Evolutionary conservation across 1,140 invertebrate species (phyloP).

Genomic region (Nasonia longicornis): DNA sequence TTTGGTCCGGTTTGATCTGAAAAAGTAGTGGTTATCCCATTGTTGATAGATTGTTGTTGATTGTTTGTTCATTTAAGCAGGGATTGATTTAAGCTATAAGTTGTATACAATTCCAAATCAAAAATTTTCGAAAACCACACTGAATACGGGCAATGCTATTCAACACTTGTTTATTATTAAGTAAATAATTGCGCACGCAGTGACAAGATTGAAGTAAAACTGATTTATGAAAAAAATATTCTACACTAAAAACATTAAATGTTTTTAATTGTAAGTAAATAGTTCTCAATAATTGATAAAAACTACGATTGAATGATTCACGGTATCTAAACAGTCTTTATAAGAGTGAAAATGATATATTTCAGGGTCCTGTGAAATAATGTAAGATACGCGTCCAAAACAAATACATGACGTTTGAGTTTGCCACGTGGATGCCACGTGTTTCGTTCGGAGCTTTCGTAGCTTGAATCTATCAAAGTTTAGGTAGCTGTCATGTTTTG

Average conservation of each 20-base stretch:
- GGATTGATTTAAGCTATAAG: background rate
- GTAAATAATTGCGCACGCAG: too few relatives aligned
- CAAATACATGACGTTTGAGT: background rate
- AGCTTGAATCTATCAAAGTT: background rate
- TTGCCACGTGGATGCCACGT: slow-evolving; percentile 34
- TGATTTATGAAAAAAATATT: too few relatives aligned
- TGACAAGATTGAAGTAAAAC: too few relatives aligned
- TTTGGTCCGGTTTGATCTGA: slow-evolving; percentile 84
- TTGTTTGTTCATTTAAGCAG: background rate
- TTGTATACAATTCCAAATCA: too few relatives aligned
- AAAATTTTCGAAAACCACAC: too few relatives aligned
- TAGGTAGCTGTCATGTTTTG: background rate
- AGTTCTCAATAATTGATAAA: background rate
- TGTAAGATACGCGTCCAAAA: slow-evolving; percentile 3
- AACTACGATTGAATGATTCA: background rate
- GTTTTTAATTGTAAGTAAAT: too few relatives aligned
- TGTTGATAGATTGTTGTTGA: background rate
- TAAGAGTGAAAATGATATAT: background rate
- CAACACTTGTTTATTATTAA: background rate
- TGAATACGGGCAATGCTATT: background rate
- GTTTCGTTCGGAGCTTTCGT: background rate
- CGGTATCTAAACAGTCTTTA: background rate
- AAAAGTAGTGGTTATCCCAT: slow-evolving; percentile 33
- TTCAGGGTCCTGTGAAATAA: background rate
- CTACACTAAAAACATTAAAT: too few relatives aligned